These are phyloP conservation scores for Spodoptera exigua DNA, from an alignment of 2,888 invertebrate genomes.

Conservation along the genomic window DNA sequence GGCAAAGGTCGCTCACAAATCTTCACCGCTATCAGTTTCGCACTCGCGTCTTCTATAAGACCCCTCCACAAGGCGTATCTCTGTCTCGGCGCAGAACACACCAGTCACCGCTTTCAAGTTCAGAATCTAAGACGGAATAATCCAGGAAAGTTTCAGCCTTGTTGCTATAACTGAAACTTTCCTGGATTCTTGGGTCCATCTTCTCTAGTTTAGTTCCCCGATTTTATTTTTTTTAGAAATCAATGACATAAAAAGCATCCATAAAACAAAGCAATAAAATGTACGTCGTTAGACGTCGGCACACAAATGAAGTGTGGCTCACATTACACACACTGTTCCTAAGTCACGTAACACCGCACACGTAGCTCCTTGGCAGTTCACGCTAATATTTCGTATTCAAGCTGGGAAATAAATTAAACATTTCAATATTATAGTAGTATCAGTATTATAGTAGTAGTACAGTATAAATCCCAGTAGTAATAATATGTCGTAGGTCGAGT, in stretches of 20 bases:
- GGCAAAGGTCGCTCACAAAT: not conserved
- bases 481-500: too few species aligned
- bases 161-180: too few species aligned
- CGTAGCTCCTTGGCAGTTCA: too few species aligned
- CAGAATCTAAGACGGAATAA: not conserved
- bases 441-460: too few species aligned
- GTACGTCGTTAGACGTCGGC: slow-evolving; percentile 6
- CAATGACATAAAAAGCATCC: slow-evolving; percentile 22
- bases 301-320: slow-evolving; percentile 18
- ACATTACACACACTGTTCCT: not conserved
- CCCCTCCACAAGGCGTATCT: slow-evolving; percentile 1
- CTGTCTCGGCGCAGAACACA: not conserved
- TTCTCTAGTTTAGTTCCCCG: too few species aligned
- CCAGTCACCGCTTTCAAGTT: not conserved
- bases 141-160: slow-evolving; percentile 2
- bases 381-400: too few species aligned
- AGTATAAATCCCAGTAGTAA: too few species aligned
- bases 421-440: too few species aligned
- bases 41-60: not conserved
- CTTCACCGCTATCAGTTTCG: not conserved
- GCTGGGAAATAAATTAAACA: too few species aligned
- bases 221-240: too few species aligned
- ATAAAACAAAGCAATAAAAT: slow-evolving; percentile 21
- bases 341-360: too few species aligned
- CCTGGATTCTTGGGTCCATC: too few species aligned